Conservation (phyloP, 2,113 vertebrate species). For the Ardeotis arabs region DNA sequence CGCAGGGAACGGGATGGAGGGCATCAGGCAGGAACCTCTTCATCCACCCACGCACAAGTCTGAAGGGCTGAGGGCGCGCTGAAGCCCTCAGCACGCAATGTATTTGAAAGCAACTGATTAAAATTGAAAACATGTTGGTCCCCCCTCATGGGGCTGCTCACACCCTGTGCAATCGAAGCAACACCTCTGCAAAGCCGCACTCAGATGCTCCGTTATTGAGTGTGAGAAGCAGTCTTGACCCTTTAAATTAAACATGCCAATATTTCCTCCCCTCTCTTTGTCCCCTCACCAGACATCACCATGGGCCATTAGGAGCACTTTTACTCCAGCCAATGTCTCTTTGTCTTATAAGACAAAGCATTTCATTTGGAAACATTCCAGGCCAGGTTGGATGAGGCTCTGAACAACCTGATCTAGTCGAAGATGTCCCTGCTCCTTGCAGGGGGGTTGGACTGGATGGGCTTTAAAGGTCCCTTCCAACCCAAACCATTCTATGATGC, state of each 20-base stretch:
- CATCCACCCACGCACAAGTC: not conserved
- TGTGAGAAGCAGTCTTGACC: not conserved
- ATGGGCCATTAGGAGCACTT: not conserved
- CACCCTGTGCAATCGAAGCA: rapidly evolving
- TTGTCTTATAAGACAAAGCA: not conserved
- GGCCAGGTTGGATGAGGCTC: too few species aligned
- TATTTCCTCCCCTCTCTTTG: not conserved
- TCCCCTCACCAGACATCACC: not conserved
- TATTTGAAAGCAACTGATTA: not conserved
- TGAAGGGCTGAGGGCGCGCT: too few species aligned
- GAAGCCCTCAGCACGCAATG: not conserved
- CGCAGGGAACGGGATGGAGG: not conserved
- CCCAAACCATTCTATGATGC: too few species aligned
- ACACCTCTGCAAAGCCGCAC: not conserved
- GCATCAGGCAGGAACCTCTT: not conserved
- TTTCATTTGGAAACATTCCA: not conserved
- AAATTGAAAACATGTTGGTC: not conserved
- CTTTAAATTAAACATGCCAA: not conserved
- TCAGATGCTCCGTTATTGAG: rapidly evolving
- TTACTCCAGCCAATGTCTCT: not conserved
- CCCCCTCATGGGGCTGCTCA: not conserved
- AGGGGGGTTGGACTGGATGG: too few species aligned
- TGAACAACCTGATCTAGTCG: too few species aligned
- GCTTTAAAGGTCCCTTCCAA: too few species aligned
- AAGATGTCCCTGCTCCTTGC: too few species aligned